Percentiles rank a stretch among this genome's conserved stretches.
These are phyloP conservation scores for Rhinogobio ventralis DNA, from an alignment of 2,797 vertebrate genomes.

Conservation along the genomic window DNA sequence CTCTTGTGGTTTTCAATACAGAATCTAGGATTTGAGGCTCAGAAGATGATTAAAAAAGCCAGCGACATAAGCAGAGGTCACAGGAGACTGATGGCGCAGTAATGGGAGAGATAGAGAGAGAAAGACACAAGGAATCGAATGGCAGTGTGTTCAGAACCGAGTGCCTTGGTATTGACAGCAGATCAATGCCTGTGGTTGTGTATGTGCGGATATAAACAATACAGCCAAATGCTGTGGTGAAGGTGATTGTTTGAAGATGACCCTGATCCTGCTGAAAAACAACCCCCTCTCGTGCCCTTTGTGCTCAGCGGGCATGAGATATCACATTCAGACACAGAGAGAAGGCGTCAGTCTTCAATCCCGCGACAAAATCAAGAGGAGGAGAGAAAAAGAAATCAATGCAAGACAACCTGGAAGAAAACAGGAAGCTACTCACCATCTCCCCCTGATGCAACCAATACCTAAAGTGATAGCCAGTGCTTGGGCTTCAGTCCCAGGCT, in stretches of 20 bases:
- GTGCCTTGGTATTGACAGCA: constrained; percentile 47
- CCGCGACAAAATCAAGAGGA: constrained; percentile 52
- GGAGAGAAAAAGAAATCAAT: constrained; percentile 58
- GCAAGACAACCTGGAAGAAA: constrained; percentile 59
- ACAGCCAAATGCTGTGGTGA: constrained; percentile 35
- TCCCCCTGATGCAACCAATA: constrained; percentile 56
- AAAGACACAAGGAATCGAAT: constrained; percentile 30
- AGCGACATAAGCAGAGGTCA: constrained; percentile 48
- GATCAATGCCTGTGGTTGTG: constrained; percentile 51
- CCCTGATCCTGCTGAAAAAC: constrained; percentile 28
- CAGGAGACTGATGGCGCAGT: constrained; percentile 18
- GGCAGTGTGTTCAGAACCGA: constrained; percentile 16
- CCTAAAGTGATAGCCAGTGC: constrained; percentile 53
- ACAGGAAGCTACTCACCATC: constrained; percentile 47
- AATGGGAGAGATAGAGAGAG: constrained; percentile 25
- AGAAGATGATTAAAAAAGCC: constrained; percentile 54
- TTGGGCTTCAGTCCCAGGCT: constrained; percentile 47
- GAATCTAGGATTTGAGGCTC: constrained; percentile 50
- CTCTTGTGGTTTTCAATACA: constrained; percentile 44
- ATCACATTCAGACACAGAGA: constrained; percentile 37
- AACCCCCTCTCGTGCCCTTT: constrained; percentile 3
- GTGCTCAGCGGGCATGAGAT: constrained; percentile 18
- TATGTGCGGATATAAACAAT: constrained; percentile 41
- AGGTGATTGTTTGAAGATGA: constrained; percentile 42
- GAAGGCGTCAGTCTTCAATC: constrained; percentile 54